Evolutionary conservation across 2,888 invertebrate species (phyloP).

Genomic region (Drosophila pseudotakahashii): DNA sequence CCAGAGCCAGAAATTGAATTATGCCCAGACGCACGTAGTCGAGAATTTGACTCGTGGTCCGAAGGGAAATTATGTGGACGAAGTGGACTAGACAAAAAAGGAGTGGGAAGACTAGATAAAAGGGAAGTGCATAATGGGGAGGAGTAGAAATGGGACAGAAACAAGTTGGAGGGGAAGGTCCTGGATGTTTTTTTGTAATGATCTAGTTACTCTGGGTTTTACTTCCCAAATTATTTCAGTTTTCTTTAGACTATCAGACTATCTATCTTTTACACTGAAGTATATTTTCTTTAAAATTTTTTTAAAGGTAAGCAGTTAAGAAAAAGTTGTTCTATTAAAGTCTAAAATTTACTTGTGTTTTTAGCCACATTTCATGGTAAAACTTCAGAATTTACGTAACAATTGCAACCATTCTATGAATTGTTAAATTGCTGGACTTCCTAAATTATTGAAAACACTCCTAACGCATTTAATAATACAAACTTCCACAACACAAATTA

Average conservation of each 20-base stretch:
- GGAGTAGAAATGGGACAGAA: neutral
- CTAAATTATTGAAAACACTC: neutral
- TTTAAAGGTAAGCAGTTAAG: too few species aligned
- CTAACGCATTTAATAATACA: neutral
- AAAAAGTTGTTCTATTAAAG: too few species aligned
- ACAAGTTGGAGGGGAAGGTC: neutral
- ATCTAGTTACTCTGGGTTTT: constrained; percentile 1
- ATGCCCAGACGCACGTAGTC: constrained; percentile 38
- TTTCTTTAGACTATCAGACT: neutral
- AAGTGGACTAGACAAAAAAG: constrained; percentile 24
- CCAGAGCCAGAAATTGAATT: constrained; percentile 38
- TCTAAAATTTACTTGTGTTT: too few species aligned
- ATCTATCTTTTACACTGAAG: neutral
- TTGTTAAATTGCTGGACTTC: neutral
- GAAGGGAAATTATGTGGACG: constrained; percentile 34
- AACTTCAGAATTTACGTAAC: too few species aligned
- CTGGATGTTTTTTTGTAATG: neutral
- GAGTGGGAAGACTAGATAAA: constrained; percentile 3
- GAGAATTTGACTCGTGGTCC: constrained; percentile 29
- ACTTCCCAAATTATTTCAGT: neutral
- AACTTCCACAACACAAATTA: neutral
- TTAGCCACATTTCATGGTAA: too few species aligned
- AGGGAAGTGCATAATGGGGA: constrained; percentile 13
- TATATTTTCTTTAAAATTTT: too few species aligned
- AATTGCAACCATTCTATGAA: too few species aligned